Evolutionary conservation across 2,888 invertebrate genomes (phyloP).

Genomic region (Platycnemis pennipes): DNA sequence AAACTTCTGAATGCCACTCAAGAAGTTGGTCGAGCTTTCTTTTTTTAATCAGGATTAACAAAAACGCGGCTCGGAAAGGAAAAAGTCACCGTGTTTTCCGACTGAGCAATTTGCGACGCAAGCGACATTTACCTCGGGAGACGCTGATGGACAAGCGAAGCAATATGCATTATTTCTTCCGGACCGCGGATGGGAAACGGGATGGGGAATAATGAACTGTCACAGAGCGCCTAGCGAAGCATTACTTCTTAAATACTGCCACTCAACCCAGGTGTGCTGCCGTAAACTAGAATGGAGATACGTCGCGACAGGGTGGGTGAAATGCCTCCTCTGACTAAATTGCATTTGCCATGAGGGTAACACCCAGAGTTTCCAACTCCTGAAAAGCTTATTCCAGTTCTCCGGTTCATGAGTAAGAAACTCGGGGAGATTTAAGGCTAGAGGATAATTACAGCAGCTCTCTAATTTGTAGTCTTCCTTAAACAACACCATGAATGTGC

Average conservation of each 20-base stretch:
- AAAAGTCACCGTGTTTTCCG: neutral
- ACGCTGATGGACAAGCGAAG: neutral
- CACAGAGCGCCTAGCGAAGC: neutral
- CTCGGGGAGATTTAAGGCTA: too few relatives aligned
- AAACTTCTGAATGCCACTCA: neutral
- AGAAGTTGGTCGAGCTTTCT: constrained; percentile 11
- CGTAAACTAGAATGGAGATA: neutral
- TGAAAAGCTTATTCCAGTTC: too few relatives aligned
- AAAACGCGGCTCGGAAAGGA: neutral
- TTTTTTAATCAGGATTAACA: too few relatives aligned
- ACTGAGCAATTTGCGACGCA: neutral
- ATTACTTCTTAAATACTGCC: neutral
- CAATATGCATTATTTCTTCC: neutral
- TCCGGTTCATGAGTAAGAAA: too few relatives aligned
- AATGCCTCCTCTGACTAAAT: neutral
- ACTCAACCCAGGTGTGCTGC: neutral
- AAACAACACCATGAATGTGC: too few relatives aligned
- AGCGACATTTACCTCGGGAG: neutral
- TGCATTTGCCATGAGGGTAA: neutral
- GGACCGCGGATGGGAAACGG: neutral
- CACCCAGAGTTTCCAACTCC: neutral
- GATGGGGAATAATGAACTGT: neutral
- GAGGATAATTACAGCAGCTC: too few relatives aligned
- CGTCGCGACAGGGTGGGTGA: neutral
- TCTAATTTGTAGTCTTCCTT: too few relatives aligned